phyloP scores from a whole-genome alignment of 2,797 vertebrate genomes.

The Benthosema pterotum region DNA sequence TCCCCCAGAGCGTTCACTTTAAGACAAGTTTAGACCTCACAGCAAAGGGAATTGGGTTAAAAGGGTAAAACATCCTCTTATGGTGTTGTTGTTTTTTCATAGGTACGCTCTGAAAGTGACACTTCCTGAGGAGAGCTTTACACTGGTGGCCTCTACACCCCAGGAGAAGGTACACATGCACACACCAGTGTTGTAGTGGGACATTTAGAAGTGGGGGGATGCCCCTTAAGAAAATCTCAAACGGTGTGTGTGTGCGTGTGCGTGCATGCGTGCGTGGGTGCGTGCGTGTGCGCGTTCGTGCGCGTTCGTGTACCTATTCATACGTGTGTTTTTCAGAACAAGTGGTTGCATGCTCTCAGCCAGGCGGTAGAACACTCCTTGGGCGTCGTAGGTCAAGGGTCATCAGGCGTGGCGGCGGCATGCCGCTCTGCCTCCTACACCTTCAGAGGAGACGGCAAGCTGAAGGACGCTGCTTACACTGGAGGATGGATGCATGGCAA shows the following conservation, averaged over 20 bases:
- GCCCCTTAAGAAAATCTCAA: too few relatives aligned
- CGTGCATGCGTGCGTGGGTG: too few relatives aligned
- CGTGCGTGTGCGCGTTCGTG: too few relatives aligned
- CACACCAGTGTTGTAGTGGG: too few relatives aligned
- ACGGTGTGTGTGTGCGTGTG: too few relatives aligned
- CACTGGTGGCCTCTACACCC: constrained; percentile 88
- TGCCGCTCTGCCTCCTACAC: constrained; percentile 90
- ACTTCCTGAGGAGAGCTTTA: constrained; percentile 93
- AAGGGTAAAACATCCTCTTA: too few relatives aligned
- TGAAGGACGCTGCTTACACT: constrained; percentile 90
- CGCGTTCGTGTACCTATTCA: background rate
- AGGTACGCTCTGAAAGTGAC: constrained; percentile 93
- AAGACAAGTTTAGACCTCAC: too few relatives aligned
- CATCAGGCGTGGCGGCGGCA: constrained; percentile 84
- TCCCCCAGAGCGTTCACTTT: too few relatives aligned
- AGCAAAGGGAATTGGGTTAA: background rate
- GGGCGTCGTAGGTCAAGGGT: constrained; percentile 72
- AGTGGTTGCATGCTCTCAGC: constrained; percentile 92
- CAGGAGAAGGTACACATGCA: constrained; percentile 83
- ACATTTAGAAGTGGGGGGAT: too few relatives aligned
- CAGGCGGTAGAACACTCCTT: constrained; percentile 91
- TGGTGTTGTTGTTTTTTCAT: background rate
- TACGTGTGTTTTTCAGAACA: constrained; percentile 79
- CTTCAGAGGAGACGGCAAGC: constrained; percentile 89
- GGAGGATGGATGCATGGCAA: constrained; percentile 93